Evolutionary conservation across 2,113 vertebrate species (phyloP).

Genomic region (Rhipidura dahli): DNA sequence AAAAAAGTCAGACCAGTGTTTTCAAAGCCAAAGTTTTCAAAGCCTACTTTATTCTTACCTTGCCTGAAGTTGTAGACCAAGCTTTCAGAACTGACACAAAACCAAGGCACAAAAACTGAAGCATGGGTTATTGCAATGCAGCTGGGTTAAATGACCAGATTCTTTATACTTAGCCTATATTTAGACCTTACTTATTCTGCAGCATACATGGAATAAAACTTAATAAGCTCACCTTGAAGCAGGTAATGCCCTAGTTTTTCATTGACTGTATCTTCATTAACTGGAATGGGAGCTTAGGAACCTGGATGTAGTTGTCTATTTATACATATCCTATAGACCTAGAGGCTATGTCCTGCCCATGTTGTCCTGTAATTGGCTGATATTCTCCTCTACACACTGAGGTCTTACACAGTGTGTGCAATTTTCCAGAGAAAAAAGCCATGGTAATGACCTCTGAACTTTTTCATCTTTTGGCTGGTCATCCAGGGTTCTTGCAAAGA

Average conservation of each 20-base stretch:
- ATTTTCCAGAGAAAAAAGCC: background rate
- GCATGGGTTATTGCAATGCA: background rate
- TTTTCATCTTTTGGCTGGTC: background rate
- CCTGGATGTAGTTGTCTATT: background rate
- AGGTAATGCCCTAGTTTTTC: background rate
- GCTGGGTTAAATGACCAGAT: background rate
- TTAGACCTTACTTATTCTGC: background rate
- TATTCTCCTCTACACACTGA: background rate
- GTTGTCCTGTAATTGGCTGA: background rate
- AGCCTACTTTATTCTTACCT: background rate
- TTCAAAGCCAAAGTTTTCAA: background rate
- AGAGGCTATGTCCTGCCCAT: background rate
- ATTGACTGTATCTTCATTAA: background rate
- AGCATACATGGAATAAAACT: background rate
- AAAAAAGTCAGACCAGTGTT: background rate
- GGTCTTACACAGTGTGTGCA: background rate
- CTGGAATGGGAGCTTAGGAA: background rate
- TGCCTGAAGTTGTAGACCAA: background rate
- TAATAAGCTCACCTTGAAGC: too few species aligned
- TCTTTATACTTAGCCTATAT: background rate
- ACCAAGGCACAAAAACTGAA: background rate
- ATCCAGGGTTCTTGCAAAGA: background rate
- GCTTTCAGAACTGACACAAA: background rate
- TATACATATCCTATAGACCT: too few species aligned
- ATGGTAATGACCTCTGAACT: background rate